A percentile compares a stretch with the other conserved stretches of the same genome.
phyloP scores from a whole-genome alignment of 2,113 vertebrate genomes.

The Cephalopterus ornatus region DNA sequence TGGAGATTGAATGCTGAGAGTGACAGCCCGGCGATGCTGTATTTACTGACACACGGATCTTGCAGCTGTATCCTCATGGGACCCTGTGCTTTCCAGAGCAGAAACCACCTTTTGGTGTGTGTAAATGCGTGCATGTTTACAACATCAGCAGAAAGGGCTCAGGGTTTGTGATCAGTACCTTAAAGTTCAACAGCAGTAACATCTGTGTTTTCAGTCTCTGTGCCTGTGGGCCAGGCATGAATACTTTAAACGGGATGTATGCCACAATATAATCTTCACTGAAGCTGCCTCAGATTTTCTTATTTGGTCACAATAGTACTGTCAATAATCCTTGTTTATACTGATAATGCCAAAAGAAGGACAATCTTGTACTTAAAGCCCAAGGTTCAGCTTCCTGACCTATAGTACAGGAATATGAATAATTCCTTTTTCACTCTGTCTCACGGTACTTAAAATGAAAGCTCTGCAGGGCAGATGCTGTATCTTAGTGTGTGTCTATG shows the following conservation, averaged over 20 bases:
- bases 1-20: neutral
- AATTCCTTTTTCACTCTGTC: conserved; percentile 19
- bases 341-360: neutral
- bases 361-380: neutral
- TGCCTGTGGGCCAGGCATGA: neutral
- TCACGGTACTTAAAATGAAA: conserved; percentile 49
- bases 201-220: neutral
- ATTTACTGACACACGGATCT: neutral
- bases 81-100: conserved; percentile 13
- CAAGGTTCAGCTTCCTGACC: conserved; percentile 28
- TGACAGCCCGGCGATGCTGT: neutral
- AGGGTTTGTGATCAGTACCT: neutral
- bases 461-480: conserved; percentile 59
- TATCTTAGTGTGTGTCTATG: conserved; percentile 22
- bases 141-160: neutral
- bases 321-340: conserved; percentile 37
- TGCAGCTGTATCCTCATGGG: neutral
- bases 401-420: conserved; percentile 12
- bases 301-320: neutral
- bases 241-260: neutral
- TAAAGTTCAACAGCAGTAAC: neutral
- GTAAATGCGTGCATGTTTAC: neutral
- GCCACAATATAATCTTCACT: neutral
- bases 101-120: neutral
- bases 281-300: neutral